Evolutionary conservation across 2,113 vertebrate species (phyloP), one percentile per base, ranked within the genome.

Genomic region (Saccopteryx bilineata): DNA sequence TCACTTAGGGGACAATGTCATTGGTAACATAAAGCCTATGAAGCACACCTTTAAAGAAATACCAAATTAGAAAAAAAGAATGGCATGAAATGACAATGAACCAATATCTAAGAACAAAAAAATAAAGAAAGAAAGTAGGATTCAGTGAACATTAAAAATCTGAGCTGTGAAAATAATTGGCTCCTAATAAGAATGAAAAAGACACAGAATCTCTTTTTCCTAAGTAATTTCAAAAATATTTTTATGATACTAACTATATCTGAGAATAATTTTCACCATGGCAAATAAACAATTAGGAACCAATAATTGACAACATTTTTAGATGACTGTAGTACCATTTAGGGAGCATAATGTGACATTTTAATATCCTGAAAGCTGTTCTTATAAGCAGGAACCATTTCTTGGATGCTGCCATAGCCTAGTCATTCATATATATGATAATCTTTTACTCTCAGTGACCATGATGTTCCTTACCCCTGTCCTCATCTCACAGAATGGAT

Each of bases 41-140:
- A 24, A 94, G 24, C 61, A 78, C 92, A 96, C 92, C 9, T 63
- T 63, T 12, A 88, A 71, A 58, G 72, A 93, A 78, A 76, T 71
- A 63, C 46, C 75, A 58, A 96, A 76, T 58, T 8, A 46, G 12
- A 14, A 90, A 91, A 83, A 80, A 87, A 90, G 7, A 28, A 66
- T 71, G 31, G 52, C 46, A n/a, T 48, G 28, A 90, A 93, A 93
- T 79, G 50, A 78, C 48, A 89, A 50, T 68, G 31, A 87, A 31
- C 23, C 7, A 61, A 68, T n/a, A 61, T 11, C 48, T 33, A 84
- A 87, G 72, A 58, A 48, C 1, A 66, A 74, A 74, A 39, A 39
- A 39, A 39, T 39, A 39, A 39, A 39, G 39, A 74, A 68, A 33
- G 5, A 63, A 74, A 72, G 6, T 46, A 9, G 23, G 11, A 82